Conservation (phyloP, 1,140 invertebrate genomes). For the Tetramorium simillimum region DNA sequence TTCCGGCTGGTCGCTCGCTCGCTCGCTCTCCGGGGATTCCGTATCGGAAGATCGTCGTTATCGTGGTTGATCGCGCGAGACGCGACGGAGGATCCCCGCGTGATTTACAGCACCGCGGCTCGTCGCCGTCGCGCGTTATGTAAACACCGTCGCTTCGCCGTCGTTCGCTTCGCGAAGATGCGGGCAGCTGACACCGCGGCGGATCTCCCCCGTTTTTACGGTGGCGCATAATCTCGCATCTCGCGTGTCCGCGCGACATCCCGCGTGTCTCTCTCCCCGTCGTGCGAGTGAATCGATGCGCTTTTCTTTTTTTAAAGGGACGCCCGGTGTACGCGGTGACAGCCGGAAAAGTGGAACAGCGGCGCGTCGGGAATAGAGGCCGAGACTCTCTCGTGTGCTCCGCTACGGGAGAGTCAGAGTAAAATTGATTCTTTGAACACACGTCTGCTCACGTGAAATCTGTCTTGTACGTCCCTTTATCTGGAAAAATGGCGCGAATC, state of each 20-base stretch:
- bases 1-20: neutral
- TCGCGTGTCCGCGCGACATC: neutral
- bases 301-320: neutral
- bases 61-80: neutral
- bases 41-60: neutral
- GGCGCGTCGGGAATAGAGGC: neutral
- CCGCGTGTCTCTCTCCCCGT: neutral
- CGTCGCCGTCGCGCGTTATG: slow-evolving; percentile 8
- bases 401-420: neutral
- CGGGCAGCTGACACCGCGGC: neutral
- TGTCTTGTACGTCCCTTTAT: neutral
- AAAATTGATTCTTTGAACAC: neutral
- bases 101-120: slow-evolving; percentile 12
- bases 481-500: neutral
- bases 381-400: neutral
- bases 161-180: neutral
- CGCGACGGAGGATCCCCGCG: neutral
- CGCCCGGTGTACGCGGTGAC: neutral
- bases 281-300: slow-evolving; percentile 7
- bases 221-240: neutral
- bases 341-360: slow-evolving; percentile 3
- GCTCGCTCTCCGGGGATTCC: neutral
- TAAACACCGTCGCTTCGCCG: slow-evolving; percentile 20
- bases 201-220: neutral
- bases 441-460: neutral